Percentiles rank a stretch among this genome's conserved stretches.
Conservation (phyloP, 2,113 vertebrate species). For the Cyphomyrus discorhynchus region DNA sequence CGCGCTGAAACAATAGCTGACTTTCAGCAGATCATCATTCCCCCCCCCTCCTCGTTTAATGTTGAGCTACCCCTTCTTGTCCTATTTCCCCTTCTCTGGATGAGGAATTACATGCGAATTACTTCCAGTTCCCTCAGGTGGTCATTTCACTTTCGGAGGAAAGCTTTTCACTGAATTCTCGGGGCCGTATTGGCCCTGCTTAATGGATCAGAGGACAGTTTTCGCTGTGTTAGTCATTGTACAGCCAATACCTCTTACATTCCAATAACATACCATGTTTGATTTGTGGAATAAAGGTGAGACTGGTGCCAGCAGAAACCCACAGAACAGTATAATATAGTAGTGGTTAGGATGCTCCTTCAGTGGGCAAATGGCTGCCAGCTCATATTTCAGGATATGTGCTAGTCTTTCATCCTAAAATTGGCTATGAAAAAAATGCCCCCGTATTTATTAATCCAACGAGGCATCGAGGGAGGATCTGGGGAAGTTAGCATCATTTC, state of each 20-base stretch:
- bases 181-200: not conserved
- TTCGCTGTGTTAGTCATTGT: not conserved
- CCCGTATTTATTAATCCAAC: not conserved
- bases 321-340: not conserved
- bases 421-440: not conserved
- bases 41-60: not conserved
- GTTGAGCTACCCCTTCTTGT: not conserved
- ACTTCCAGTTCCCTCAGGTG: not conserved
- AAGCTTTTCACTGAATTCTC: not conserved
- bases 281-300: constrained; percentile 1
- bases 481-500: constrained; percentile 23
- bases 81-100: not conserved
- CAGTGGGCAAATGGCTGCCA: not conserved
- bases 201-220: constrained; percentile 6
- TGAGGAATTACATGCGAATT: not conserved
- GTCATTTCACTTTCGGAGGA: not conserved
- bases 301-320: not conserved
- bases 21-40: not conserved
- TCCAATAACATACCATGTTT: not conserved
- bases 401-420: not conserved
- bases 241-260: not conserved
- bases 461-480: constrained; percentile 23
- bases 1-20: not conserved
- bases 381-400: not conserved
- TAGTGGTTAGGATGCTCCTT: not conserved